Base-by-base conservation (phyloP, 1,140 invertebrate species). In the Eumeta japonica region DNA sequence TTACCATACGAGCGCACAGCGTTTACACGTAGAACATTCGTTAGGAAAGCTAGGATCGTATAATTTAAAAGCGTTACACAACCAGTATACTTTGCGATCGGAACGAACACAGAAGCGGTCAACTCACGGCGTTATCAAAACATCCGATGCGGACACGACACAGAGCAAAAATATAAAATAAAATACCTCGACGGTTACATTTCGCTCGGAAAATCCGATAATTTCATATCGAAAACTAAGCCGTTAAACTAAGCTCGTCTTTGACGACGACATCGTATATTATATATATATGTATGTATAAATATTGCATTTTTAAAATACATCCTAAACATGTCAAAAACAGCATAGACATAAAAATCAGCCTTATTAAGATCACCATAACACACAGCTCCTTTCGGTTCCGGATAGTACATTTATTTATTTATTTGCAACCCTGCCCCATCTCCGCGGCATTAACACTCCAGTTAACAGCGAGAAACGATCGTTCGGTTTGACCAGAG, bases 381-480 rank as follows among this genome's bases (percentile, higher is more conserved):
- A 9, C 41, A 41, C 36, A 37, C 35, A 35, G 36, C 41, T 50
- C 48, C 16, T 10, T 38, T 10, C 10, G 11, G 34, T 11, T 36
- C 31, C 12, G 16, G 36, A 20, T 37, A 35, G 16, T 36, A 34
- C 28, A 28, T 3, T 18, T 27, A 7, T 33, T 12, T 3, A 39
- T 45, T 48, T 52, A 44, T 45, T 32, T 46, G 44, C 50, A 45
- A 35, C 34, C 35, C 46, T 40, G 47, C 16, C 42, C 33, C 36
- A 18, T 55, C 46, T 71, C 62, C 37, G 50, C 65, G 68, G 41
- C 56, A 54, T 62, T 72, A 66, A 70, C 46, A 46, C 50, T 40
- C 28, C 28, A 55, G 65, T 55, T 70, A 73, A 68, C 45, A 57
- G 61, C 62, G 63, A 53, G 65, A 73, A 67, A 58, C 52, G 49